Percentiles rank a stretch among this genome's conserved stretches.
Conservation (phyloP, 1,140 invertebrate genomes). For the Aphelinus certus region DNA sequence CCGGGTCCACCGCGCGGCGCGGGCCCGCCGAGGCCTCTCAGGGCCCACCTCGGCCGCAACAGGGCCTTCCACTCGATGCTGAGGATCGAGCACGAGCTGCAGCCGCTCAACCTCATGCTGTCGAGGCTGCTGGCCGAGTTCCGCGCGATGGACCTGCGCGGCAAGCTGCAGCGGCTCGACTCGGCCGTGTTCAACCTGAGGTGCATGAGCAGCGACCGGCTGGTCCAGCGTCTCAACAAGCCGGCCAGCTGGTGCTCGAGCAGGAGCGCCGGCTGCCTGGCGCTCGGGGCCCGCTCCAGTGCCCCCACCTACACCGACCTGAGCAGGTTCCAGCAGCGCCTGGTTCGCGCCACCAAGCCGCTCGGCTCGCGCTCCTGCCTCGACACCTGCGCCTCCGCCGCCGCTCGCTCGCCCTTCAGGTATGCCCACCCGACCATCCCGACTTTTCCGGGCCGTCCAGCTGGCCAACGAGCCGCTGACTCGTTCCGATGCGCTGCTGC, state of each 20-base stretch:
- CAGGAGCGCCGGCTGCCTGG: not conserved
- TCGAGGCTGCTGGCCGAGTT: conserved; percentile 30
- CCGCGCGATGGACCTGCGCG: conserved; percentile 18
- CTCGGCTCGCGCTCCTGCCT: not conserved
- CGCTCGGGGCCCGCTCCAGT: not conserved
- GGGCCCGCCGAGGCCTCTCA: not conserved
- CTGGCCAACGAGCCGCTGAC: not conserved
- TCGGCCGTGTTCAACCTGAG: not conserved
- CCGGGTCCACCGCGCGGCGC: no score
- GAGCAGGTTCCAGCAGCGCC: not conserved
- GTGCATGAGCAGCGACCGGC: not conserved
- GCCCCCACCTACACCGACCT: no score
- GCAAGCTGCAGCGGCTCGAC: not conserved
- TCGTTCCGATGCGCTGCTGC: no score
- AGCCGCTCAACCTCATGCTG: conserved; percentile 33
- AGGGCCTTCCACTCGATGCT: conserved; percentile 19
- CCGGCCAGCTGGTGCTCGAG: not conserved
- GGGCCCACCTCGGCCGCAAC: not conserved
- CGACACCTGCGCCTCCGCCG: not conserved
- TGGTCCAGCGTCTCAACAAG: not conserved
- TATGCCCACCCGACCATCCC: no score
- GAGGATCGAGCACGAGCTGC: conserved; percentile 33
- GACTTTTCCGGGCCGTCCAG: not conserved
- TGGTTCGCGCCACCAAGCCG: not conserved
- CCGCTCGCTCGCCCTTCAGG: no score